phyloP scores from a whole-genome alignment of 2,888 invertebrate species.

The Nephrotoma flavescens region DNA sequence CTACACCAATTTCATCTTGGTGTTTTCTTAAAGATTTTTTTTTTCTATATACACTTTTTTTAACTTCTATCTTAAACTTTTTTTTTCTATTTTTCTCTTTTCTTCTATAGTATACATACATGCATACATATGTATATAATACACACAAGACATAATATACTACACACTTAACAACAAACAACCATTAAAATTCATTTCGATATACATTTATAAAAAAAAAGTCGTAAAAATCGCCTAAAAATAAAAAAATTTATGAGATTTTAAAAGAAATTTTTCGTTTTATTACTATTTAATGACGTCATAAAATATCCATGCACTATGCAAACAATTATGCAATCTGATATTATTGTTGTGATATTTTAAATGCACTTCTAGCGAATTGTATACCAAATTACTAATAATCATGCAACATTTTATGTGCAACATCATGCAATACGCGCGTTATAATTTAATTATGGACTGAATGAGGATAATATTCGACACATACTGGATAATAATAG shows the following conservation, averaged over 20 bases:
- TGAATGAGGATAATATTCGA: background rate
- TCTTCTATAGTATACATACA: background rate
- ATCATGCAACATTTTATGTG: background rate
- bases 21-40: background rate
- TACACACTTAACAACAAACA: background rate
- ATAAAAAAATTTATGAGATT: background rate
- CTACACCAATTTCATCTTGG: conserved; percentile 1
- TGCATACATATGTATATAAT: background rate
- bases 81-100: background rate
- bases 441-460: background rate
- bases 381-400: no score
- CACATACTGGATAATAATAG: background rate
- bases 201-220: background rate
- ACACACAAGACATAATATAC: background rate
- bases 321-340: background rate
- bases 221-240: conserved; percentile 4
- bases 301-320: background rate
- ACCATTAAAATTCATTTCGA: conserved; percentile 4
- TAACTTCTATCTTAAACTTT: background rate
- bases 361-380: no score
- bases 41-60: background rate
- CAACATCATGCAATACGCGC: background rate
- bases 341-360: background rate
- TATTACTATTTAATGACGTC: background rate
- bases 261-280: conserved; percentile 1